A percentile compares a stretch with the other conserved stretches of the same genome.
phyloP scores from a whole-genome alignment of 2,113 vertebrate species.

The Pongo abelii region DNA sequence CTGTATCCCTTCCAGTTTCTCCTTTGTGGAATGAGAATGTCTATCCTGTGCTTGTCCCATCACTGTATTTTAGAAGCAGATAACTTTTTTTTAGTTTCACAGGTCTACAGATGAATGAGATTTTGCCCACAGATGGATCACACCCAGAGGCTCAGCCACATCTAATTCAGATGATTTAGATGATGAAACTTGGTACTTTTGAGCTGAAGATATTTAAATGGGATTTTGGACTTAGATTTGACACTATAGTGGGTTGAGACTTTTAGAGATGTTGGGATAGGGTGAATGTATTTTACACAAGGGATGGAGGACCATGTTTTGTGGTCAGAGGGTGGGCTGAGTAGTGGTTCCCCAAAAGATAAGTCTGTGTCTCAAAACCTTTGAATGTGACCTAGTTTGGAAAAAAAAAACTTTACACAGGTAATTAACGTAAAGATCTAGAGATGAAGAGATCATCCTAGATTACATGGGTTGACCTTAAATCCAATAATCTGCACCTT shows the following conservation, averaged over 20 bases:
- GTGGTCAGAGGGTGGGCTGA: neutral
- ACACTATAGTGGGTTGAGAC: neutral
- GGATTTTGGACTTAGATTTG: neutral
- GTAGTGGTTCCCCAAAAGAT: neutral
- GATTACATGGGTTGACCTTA: neutral
- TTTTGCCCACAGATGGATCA: neutral
- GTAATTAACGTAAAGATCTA: neutral
- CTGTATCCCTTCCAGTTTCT: neutral
- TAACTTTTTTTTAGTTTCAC: neutral
- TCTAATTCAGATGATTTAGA: neutral
- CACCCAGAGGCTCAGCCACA: neutral
- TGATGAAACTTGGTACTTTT: neutral
- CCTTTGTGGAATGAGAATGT: neutral
- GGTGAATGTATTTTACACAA: neutral
- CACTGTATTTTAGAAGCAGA: neutral
- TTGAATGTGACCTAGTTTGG: neutral
- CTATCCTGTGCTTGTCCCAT: neutral
- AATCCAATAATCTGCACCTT: neutral
- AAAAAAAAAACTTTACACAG: neutral
- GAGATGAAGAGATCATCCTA: neutral
- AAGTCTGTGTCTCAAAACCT: neutral
- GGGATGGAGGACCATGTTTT: neutral
- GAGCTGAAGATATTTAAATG: neutral
- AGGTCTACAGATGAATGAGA: neutral
- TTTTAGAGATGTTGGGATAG: neutral